Evolutionary conservation across 2,797 vertebrate species (phyloP).

Genomic region (Typhlichthys eigenmanni): DNA sequence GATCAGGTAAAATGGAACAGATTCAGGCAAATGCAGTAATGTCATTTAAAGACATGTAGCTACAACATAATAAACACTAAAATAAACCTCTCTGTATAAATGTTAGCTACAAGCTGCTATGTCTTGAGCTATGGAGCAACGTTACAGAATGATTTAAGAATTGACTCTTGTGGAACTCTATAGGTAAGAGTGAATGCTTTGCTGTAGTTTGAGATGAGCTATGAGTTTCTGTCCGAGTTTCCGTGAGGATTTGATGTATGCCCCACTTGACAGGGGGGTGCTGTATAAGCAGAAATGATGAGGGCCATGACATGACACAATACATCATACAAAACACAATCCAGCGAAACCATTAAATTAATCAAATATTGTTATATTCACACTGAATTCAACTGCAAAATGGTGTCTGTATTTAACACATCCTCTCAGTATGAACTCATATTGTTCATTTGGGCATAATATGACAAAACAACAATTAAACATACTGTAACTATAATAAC

Average conservation of each 20-base stretch:
- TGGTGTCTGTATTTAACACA: not conserved
- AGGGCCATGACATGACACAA: slow-evolving; percentile 59
- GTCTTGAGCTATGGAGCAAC: slow-evolving; percentile 27
- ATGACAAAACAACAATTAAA: too few species aligned
- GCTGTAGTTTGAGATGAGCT: slow-evolving; percentile 67
- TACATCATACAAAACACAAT: slow-evolving; percentile 58
- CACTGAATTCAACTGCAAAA: not conserved
- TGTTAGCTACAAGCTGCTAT: slow-evolving; percentile 3
- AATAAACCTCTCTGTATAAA: slow-evolving; percentile 28
- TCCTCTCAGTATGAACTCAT: not conserved
- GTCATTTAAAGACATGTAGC: slow-evolving; percentile 25
- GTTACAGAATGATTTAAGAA: slow-evolving; percentile 45
- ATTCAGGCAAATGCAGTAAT: slow-evolving; percentile 38
- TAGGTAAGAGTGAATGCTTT: slow-evolving; percentile 53
- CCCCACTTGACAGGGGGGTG: slow-evolving; percentile 59
- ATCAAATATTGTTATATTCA: slow-evolving; percentile 37
- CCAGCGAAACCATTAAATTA: slow-evolving; percentile 50
- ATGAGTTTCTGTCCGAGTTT: slow-evolving; percentile 59
- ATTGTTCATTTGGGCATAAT: not conserved
- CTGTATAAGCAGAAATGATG: slow-evolving; percentile 74
- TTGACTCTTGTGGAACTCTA: slow-evolving; percentile 57
- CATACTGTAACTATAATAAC: too few species aligned
- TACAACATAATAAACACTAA: not conserved
- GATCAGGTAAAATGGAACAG: slow-evolving; percentile 27
- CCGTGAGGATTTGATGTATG: slow-evolving; percentile 68